These are phyloP conservation scores for Diorhabda sublineata DNA, from an alignment of 1,140 invertebrate genomes.

Conservation along the genomic window DNA sequence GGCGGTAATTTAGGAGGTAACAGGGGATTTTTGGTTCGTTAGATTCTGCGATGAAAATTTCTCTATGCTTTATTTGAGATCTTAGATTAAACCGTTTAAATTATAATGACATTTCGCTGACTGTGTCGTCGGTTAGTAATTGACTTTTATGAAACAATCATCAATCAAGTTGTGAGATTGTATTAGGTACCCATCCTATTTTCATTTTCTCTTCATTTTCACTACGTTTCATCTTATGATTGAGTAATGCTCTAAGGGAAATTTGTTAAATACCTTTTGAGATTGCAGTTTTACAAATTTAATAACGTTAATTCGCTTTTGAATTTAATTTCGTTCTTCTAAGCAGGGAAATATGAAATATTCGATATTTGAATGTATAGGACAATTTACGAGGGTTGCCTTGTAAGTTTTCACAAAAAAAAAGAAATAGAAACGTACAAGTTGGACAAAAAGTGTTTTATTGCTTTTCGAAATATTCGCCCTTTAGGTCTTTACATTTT, in stretches of 20 bases:
- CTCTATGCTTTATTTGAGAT: constrained; percentile 1
- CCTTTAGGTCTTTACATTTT: no score
- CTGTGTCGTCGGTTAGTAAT: neutral
- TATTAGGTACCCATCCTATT: constrained; percentile 2
- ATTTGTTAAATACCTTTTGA: neutral
- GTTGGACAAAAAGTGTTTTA: no score
- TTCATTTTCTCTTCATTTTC: constrained; percentile 2
- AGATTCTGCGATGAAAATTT: neutral
- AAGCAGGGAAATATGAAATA: no score
- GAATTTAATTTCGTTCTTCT: no score
- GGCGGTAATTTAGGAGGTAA: constrained; percentile 1
- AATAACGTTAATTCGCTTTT: neutral
- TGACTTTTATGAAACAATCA: constrained; percentile 1
- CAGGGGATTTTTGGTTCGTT: constrained; percentile 1
- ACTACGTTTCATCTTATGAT: neutral
- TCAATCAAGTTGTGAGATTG: neutral
- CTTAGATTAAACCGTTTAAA: constrained; percentile 1
- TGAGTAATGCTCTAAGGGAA: neutral
- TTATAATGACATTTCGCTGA: constrained; percentile 2
- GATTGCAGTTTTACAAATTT: neutral
- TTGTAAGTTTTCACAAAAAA: no score
- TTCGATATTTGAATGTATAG: no score
- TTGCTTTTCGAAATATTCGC: no score
- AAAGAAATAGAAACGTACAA: no score
- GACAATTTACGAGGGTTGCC: no score